Base-by-base conservation (phyloP, 2,113 vertebrate genomes). In the Mesembrinibis cayennensis region DNA sequence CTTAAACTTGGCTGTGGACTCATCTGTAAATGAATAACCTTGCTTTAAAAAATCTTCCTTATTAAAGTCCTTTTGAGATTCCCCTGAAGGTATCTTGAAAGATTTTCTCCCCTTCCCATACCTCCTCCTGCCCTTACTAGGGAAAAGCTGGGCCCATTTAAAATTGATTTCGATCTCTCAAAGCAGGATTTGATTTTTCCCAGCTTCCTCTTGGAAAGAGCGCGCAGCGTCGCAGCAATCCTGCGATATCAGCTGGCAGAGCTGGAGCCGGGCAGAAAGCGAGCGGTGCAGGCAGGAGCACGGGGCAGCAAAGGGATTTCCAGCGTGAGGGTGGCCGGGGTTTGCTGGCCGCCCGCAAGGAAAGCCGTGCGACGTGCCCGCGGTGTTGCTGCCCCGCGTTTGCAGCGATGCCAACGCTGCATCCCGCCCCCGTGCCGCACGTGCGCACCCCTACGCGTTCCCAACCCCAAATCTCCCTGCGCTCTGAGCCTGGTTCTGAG, bases 1-100 rank as follows among this genome's bases (percentile, higher is more conserved):
- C 92, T 62, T 90, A 45, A 92, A 93, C 42, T 61, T 87, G 79
- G 84, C 95, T 83, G 87, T 22, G 6, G 49, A 86, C 45, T 93
- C 66, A 62, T 65, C 63, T 7, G 21, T 63, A 86, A 94, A 95
- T 95, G 85, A 91, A 96, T 89, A 94, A 85, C 61, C 95, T 66
- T 9, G 8, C 73, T 84, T 95, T 49, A n/a, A 87, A 88, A 69
- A 82, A 45, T 19, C 58, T 87, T 63, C 86, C 74, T 87, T 55
- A 56, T 87, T 83, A 74, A 79, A 59, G 59, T 55, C 82, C 82
- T 59, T 91, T 71, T 34, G 82, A 95, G 79, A 83, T 90, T 84
- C 55, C 22, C 7, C 63, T 72, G 44, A 94, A 90, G 53, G 61
- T 69, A 55, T 55, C 87, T 78, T 40, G 27, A 27, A 29, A 29